These are phyloP conservation scores for Piscicola geometra DNA, from an alignment of 2,888 invertebrate genomes.

Conservation along the genomic window DNA sequence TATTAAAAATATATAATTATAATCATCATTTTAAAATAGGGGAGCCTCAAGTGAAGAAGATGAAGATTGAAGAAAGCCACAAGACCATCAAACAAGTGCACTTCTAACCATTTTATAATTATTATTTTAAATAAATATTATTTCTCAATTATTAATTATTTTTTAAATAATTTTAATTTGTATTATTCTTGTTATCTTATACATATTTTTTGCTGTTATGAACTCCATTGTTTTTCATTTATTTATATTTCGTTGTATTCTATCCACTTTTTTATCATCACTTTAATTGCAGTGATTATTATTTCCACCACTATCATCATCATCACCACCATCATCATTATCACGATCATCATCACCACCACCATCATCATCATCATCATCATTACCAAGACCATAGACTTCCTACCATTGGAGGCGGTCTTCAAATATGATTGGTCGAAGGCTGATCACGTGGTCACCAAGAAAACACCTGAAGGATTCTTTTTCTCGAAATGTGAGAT, in stretches of 20 bases:
- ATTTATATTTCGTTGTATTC: neutral
- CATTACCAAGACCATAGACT: slow-evolving; percentile 47
- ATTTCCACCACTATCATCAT: too few relatives aligned
- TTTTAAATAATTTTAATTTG: neutral
- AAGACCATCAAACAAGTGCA: slow-evolving; percentile 2
- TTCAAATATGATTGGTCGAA: slow-evolving; percentile 65
- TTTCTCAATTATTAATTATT: neutral
- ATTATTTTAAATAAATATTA: neutral
- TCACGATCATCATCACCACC: too few relatives aligned
- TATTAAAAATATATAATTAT: too few relatives aligned
- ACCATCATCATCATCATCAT: too few relatives aligned
- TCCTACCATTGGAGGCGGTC: slow-evolving; percentile 65
- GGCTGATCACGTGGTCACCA: slow-evolving; percentile 63
- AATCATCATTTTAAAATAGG: too few relatives aligned
- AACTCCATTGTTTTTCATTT: neutral
- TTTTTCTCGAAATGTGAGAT: slow-evolving; percentile 67
- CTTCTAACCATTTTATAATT: too few relatives aligned
- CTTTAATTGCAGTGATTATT: too few relatives aligned
- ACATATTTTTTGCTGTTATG: neutral
- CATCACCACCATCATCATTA: too few relatives aligned
- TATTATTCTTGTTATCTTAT: neutral
- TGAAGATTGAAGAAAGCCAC: slow-evolving; percentile 4
- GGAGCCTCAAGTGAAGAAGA: neutral
- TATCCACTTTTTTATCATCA: neutral
- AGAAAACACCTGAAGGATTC: slow-evolving; percentile 65